phyloP scores from a whole-genome alignment of 1,140 invertebrate species.

The Drosophila sulfurigaster region DNA sequence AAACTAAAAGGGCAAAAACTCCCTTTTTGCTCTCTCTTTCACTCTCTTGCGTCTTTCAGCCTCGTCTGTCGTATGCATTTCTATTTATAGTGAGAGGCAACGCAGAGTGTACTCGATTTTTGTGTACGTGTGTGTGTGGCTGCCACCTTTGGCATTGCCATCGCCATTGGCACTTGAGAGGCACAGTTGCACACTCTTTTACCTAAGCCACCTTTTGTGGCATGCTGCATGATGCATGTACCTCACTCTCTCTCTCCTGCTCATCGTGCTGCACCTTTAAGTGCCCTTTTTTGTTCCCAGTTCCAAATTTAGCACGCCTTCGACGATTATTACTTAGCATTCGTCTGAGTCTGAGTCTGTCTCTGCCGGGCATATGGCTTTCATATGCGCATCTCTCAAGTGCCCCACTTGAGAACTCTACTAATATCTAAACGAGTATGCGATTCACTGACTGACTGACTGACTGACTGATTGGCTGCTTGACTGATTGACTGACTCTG shows the following conservation, averaged over 20 bases:
- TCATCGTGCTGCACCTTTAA: slow-evolving; percentile 32
- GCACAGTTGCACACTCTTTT: slow-evolving; percentile 27
- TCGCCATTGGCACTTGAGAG: slow-evolving; percentile 70
- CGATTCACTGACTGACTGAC: not conserved
- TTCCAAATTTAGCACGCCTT: slow-evolving; percentile 57
- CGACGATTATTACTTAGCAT: slow-evolving; percentile 57
- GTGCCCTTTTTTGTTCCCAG: slow-evolving; percentile 14
- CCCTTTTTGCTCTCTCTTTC: slow-evolving; percentile 22
- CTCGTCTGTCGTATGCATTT: not conserved
- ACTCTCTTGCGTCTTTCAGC: not conserved
- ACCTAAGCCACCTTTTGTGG: slow-evolving; percentile 75
- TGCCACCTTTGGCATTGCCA: slow-evolving; percentile 72
- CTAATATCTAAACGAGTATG: not conserved
- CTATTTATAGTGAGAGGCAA: slow-evolving; percentile 62
- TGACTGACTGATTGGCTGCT: not conserved
- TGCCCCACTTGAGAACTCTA: slow-evolving; percentile 47
- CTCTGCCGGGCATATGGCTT: slow-evolving; percentile 43
- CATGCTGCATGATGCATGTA: slow-evolving; percentile 12
- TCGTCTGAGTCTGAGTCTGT: slow-evolving; percentile 20
- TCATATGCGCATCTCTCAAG: slow-evolving; percentile 58
- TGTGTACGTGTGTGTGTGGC: not conserved
- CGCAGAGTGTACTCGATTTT: slow-evolving; percentile 23
- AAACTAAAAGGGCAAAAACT: slow-evolving; percentile 66
- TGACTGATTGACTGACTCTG: not conserved
- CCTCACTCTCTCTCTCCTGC: not conserved